Evolutionary conservation across 2,888 invertebrate species (phyloP), one percentile per base, ranked within the genome.

Genomic region (Busseola fusca): DNA sequence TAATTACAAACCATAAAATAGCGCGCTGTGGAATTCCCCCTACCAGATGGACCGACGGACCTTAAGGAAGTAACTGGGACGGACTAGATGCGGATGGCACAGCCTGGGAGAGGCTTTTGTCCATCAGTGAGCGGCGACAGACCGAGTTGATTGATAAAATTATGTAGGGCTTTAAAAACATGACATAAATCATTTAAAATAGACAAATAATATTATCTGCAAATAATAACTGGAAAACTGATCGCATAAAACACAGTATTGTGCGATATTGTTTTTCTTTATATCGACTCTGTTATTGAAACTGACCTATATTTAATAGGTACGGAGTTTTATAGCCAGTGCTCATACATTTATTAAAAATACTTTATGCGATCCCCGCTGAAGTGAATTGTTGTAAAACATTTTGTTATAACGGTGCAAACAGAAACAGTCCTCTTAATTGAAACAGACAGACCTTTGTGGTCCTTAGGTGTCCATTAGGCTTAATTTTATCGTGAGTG

Each of bases 291-390:
- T 74, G 42, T 71, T 63, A 52, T 71, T 42, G 64, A 25, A 34
- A n/a, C 50, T n/a, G 21, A 30, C 37, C 34, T 27, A 74, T 64
- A 64, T 52, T 64, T 21, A 64, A 9, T 52, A 27, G 12, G 3
- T 25, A 60, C 25, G 1, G 34, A 34, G 21, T 64, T 63, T 52
- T 45, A 64, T 64, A 74, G 42, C 30, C 21, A 0, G 40, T 21
- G 14, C 4, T n/a, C 25, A 40, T 42, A 52, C 34, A 21, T 63
- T 74, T 52, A 74, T 52, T 52, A 71, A 74, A 70, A 74, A 74
- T 74, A 42, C 25, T 63, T 70, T 48, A 73, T 74, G 21, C 27
- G 14, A 69, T 34, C 21, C 7, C 25, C 10, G 37, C 27, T 74
- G 60, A 21, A 12, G 25, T 62, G 63, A 40, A 14, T 48, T 14